phyloP scores from a whole-genome alignment of 2,797 vertebrate species.

The Periophthalmus magnuspinnatus region DNA sequence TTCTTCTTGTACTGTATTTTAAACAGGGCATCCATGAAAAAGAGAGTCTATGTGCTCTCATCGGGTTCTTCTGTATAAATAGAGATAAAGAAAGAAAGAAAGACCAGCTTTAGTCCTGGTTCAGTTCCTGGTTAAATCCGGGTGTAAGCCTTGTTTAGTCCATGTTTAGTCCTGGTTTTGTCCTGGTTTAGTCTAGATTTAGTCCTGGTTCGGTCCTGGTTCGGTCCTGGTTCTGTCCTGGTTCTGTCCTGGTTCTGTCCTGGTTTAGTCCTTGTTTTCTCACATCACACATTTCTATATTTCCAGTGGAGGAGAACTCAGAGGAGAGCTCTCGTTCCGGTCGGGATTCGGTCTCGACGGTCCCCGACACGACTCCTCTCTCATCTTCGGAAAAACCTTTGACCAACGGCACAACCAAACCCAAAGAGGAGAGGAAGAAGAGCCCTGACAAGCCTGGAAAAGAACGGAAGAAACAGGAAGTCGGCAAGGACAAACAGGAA shows the following conservation, averaged over 20 bases:
- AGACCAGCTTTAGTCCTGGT: background rate
- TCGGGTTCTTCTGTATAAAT: no score
- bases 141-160: background rate
- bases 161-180: background rate
- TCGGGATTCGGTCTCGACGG: conserved; percentile 91
- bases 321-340: conserved; percentile 94
- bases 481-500: conserved; percentile 81
- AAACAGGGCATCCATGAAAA: no score
- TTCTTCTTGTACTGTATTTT: no score
- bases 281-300: background rate
- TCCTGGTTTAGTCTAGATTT: background rate
- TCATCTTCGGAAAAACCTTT: conserved; percentile 65
- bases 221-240: background rate
- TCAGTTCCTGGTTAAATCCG: background rate
- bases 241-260: background rate
- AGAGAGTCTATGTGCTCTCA: no score
- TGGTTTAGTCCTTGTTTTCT: background rate
- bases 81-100: no score
- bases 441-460: conserved; percentile 29
- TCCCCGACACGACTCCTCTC: conserved; percentile 80
- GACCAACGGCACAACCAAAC: conserved; percentile 69
- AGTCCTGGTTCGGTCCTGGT: background rate
- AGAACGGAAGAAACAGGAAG: conserved; percentile 85
- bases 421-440: conserved; percentile 72
- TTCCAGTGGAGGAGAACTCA: conserved; percentile 84